phyloP scores from a whole-genome alignment of 2,797 vertebrate genomes.

The Carduelis carduelis region DNA sequence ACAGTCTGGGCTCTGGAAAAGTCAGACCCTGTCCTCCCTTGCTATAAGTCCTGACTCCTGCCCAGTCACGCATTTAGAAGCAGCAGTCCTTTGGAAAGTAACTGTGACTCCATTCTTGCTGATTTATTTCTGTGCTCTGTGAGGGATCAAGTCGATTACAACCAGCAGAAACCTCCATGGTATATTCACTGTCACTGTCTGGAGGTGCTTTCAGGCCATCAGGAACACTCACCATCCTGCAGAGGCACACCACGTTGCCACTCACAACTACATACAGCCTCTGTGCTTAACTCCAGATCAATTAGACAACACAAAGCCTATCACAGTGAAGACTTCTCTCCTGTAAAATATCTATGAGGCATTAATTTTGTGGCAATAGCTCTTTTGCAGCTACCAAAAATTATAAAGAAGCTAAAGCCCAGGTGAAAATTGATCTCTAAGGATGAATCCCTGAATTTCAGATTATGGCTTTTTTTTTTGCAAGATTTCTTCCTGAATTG shows the following conservation, averaged over 20 bases:
- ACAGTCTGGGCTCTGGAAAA: neutral
- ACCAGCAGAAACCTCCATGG: neutral
- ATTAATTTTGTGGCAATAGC: neutral
- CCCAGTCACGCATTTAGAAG: neutral
- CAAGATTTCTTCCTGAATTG: neutral
- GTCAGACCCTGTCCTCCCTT: neutral
- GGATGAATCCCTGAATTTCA: neutral
- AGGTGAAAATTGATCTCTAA: neutral
- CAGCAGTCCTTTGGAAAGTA: neutral
- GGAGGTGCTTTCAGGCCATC: neutral
- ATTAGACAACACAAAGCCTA: neutral
- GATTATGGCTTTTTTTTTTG: neutral
- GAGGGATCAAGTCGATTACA: neutral
- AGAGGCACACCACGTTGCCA: neutral
- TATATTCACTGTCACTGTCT: neutral
- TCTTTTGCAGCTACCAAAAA: neutral
- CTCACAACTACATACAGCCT: neutral
- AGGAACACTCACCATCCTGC: neutral
- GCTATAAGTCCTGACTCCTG: neutral
- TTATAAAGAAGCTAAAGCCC: neutral
- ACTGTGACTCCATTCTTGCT: neutral
- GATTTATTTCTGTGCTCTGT: neutral
- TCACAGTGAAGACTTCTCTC: neutral
- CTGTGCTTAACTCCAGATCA: neutral
- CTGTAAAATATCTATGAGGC: neutral